Evolutionary conservation across 2,888 invertebrate genomes (phyloP).

Genomic region (Pristionchus arcanus): DNA sequence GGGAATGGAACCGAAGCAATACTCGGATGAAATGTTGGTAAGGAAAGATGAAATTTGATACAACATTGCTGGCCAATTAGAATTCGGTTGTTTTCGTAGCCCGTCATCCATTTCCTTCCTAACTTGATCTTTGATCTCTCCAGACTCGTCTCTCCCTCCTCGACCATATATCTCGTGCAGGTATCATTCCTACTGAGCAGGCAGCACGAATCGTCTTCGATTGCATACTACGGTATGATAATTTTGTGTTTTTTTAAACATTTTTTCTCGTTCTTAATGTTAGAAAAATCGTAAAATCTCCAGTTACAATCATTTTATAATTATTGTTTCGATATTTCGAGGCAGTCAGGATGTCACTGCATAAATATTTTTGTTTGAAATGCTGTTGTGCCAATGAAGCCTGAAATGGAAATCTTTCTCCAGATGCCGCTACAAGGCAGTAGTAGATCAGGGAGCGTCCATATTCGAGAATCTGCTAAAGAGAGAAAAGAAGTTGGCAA

Average conservation of each 20-base stretch:
- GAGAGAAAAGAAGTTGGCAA: not conserved
- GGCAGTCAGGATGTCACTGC: too few relatives aligned
- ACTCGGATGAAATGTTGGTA: slow-evolving; percentile 41
- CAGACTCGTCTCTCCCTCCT: slow-evolving; percentile 37
- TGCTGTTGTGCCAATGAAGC: too few relatives aligned
- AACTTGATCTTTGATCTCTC: not conserved
- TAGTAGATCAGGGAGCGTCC: slow-evolving; percentile 37
- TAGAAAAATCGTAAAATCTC: too few relatives aligned
- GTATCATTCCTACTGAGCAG: not conserved
- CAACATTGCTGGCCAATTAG: too few relatives aligned
- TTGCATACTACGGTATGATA: not conserved
- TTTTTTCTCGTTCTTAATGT: too few relatives aligned
- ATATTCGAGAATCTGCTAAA: slow-evolving; percentile 28
- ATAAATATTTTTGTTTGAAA: too few relatives aligned
- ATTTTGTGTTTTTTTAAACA: not conserved
- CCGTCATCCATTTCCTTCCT: not conserved
- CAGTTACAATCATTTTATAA: too few relatives aligned
- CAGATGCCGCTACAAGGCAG: slow-evolving; percentile 50
- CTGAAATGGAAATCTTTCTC: too few relatives aligned
- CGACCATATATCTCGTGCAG: not conserved
- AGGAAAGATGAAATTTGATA: not conserved
- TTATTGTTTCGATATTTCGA: not conserved
- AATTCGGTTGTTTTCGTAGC: not conserved
- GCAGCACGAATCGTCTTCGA: not conserved
- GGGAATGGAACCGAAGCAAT: slow-evolving; percentile 6